phyloP scores from a whole-genome alignment of 1,140 invertebrate genomes.

The Bombus huntii region DNA sequence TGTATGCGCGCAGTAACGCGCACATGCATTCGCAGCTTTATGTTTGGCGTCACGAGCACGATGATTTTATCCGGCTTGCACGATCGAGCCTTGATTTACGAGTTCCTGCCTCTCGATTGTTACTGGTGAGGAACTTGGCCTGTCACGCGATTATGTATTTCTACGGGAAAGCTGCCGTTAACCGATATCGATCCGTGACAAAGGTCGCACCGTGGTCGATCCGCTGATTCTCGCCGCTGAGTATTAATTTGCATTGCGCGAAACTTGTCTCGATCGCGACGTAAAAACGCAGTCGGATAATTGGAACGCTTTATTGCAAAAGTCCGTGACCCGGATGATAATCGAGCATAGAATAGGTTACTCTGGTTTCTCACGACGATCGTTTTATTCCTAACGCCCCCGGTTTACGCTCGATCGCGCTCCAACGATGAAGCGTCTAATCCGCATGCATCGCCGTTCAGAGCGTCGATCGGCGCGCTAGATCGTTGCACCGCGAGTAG shows the following conservation, averaged over 20 bases:
- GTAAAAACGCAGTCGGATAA: background rate
- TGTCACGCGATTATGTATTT: conserved; percentile 22
- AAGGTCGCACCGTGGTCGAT: conserved; percentile 19
- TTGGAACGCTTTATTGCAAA: background rate
- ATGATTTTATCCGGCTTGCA: conserved; percentile 36
- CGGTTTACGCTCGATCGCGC: conserved; percentile 33
- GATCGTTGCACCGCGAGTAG: conserved; percentile 22
- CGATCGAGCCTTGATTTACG: conserved; percentile 44
- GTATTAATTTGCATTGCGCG: background rate
- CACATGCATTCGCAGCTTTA: background rate
- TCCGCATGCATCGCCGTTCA: background rate
- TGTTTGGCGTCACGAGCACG: conserved; percentile 14
- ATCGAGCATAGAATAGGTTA: background rate
- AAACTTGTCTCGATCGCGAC: background rate
- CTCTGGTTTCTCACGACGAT: conserved; percentile 7
- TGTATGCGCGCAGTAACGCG: background rate
- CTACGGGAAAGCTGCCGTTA: conserved; percentile 11
- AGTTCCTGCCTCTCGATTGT: conserved; percentile 29
- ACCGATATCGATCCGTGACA: conserved; percentile 30
- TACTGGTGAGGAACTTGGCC: conserved; percentile 15
- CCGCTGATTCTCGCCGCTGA: background rate
- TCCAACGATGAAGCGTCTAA: conserved; percentile 11
- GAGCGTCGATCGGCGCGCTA: background rate
- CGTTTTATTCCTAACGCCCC: conserved; percentile 24
- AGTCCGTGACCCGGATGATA: conserved; percentile 28